Conservation (phyloP, 1,140 invertebrate species). For the Maconellicoccus hirsutus region DNA sequence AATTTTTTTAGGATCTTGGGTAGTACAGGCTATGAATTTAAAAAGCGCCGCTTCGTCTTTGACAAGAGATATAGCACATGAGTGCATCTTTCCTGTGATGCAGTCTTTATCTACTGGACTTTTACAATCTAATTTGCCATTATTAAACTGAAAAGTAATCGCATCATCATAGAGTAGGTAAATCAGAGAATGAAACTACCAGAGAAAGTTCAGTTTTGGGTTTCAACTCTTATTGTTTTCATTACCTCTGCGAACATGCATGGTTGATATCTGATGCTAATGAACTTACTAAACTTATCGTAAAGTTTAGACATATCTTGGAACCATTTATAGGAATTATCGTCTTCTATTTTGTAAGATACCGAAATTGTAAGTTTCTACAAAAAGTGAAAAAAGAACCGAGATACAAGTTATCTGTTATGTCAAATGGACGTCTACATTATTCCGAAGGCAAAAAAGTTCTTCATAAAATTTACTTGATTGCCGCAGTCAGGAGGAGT, state of each 20-base stretch:
- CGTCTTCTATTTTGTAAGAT: background rate
- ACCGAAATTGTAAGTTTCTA: background rate
- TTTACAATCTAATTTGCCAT: background rate
- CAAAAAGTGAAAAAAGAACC: no score
- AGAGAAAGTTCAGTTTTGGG: no score
- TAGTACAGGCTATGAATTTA: background rate
- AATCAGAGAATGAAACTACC: no score
- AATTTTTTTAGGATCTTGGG: background rate
- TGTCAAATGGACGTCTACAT: no score
- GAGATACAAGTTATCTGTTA: no score
- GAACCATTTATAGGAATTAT: background rate
- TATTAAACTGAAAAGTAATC: background rate
- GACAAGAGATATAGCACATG: background rate
- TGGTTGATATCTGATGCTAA: background rate
- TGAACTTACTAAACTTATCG: background rate
- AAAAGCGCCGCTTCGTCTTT: background rate
- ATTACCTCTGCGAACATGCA: background rate
- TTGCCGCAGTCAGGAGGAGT: background rate
- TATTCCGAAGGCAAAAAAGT: no score
- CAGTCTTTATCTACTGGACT: background rate
- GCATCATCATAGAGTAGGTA: no score
- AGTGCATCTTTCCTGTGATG: background rate
- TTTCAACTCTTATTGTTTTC: background rate
- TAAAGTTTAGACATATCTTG: background rate
- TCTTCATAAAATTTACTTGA: background rate